Evolutionary conservation across 2,888 invertebrate genomes (phyloP), one percentile per base, ranked within the genome.

Genomic region (Salticus scenicus): DNA sequence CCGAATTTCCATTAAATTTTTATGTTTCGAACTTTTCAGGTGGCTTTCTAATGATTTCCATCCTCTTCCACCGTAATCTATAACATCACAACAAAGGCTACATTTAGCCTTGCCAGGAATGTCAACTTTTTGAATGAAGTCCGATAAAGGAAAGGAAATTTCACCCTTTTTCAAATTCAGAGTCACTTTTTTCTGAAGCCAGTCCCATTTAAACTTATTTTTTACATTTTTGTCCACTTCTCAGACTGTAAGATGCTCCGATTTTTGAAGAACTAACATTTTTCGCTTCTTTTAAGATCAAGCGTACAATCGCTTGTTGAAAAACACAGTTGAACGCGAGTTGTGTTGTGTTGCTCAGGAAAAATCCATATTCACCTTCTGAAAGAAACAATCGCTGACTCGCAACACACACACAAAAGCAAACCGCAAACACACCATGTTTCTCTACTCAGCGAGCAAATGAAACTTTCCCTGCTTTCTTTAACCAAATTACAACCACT

Each of bases 31-130:
- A 27, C 28, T 30, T 1, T 64, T 64, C 1, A 64, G 14, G 17
- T 64, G 27, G 30, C 64, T 27, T 7, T 8, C 10, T 28, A 64
- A 28, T 28, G 64, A 30, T 14, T 8, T 64, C 28, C 64, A 64
- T 64, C 64, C 64, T 27, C 64, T 64, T 64, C 27, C 27, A 8
- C 64, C 64, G 12, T 64, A 64, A 28, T 64, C 8, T 64, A 57
- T 7, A 0, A 57, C 8, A 4, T 57, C 20, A n/a, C 27, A n/a
- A 20, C 4, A 57, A n/a, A 57, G 5, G 10, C 57, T 24, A 8
- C 64, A 64, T 30, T 64, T 28, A 10, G 28, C 64, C 7, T 64
- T 64, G 8, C 64, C 64, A 24, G 64, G 27, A 64, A 64, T 10
- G 28, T 64, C 64, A 8, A 64, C 7, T 64, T 28, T 28, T 28